Conservation (phyloP, 2,113 vertebrate species). For the Syngnathoides biaculeatus region DNA sequence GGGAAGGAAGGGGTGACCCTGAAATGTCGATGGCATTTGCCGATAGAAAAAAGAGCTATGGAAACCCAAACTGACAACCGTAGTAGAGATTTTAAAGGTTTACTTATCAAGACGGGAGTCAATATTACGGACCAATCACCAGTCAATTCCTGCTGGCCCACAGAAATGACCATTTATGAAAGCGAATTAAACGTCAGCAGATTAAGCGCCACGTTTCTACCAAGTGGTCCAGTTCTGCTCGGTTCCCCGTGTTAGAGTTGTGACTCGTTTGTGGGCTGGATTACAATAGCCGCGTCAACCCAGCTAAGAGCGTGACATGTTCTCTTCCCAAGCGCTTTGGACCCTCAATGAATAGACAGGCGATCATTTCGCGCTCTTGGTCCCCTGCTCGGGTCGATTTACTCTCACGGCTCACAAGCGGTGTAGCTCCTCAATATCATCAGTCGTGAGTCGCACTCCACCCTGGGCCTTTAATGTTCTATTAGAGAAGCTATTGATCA, state of each 20-base stretch:
- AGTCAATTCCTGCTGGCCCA: background rate
- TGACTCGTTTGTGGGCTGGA: background rate
- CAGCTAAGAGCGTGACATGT: background rate
- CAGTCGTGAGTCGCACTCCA: slow-evolving; percentile 38
- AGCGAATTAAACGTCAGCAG: background rate
- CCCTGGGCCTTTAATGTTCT: slow-evolving; percentile 59
- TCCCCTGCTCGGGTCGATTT: background rate
- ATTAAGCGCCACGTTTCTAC: background rate
- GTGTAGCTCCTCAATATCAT: slow-evolving; percentile 53
- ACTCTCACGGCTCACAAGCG: slow-evolving; percentile 25
- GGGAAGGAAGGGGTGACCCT: slow-evolving; percentile 6
- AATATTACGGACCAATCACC: background rate
- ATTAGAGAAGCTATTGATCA: slow-evolving; percentile 69
- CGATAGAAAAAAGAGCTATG: background rate
- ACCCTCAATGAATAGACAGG: slow-evolving; percentile 14
- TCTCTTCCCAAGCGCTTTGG: background rate
- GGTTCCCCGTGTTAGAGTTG: background rate
- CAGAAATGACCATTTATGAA: too few relatives aligned
- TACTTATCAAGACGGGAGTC: background rate
- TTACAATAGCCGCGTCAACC: background rate
- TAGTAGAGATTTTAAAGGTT: background rate
- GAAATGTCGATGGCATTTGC: slow-evolving; percentile 1
- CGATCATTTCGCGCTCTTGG: slow-evolving; percentile 32
- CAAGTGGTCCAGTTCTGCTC: background rate
- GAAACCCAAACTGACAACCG: slow-evolving; percentile 8